phyloP scores from a whole-genome alignment of 2,797 vertebrate genomes.

The Ctenopoma kingsleyae region DNA sequence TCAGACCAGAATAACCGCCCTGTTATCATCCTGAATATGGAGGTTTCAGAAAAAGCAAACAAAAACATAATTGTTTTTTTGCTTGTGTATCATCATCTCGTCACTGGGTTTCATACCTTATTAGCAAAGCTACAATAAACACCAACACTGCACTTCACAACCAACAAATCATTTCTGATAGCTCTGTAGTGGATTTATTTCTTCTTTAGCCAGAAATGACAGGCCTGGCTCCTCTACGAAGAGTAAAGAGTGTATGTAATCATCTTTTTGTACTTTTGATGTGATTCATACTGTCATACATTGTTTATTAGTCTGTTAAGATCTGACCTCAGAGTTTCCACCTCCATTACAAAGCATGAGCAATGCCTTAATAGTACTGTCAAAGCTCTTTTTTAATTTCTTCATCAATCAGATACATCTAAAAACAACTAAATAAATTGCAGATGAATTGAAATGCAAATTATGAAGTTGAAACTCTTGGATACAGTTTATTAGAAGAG shows the following conservation, averaged over 20 bases:
- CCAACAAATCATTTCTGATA: neutral
- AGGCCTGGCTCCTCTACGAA: neutral
- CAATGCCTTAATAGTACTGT: constrained; percentile 32
- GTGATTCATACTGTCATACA: constrained; percentile 8
- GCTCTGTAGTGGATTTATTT: neutral
- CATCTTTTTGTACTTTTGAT: constrained; percentile 32
- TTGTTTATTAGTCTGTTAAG: constrained; percentile 26
- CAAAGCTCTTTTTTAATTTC: constrained; percentile 1
- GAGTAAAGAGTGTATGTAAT: neutral
- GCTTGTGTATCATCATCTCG: neutral
- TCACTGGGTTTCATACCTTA: neutral
- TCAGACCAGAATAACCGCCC: constrained; percentile 30
- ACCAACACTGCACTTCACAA: neutral
- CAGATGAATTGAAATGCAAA: neutral
- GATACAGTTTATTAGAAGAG: constrained; percentile 41
- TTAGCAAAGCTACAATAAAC: neutral
- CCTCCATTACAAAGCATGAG: constrained; percentile 25
- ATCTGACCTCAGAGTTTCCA: constrained; percentile 62
- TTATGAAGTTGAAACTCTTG: neutral
- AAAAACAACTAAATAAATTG: neutral
- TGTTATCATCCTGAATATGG: constrained; percentile 20
- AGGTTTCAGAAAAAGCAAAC: constrained; percentile 12
- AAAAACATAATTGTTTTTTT: neutral
- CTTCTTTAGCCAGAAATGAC: constrained; percentile 21
- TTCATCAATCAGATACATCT: constrained; percentile 5